Evolutionary conservation across 37 sponge, comb jelly and placozoan genomes (phyloP).

Genomic region (Petrosia ficiformis): DNA sequence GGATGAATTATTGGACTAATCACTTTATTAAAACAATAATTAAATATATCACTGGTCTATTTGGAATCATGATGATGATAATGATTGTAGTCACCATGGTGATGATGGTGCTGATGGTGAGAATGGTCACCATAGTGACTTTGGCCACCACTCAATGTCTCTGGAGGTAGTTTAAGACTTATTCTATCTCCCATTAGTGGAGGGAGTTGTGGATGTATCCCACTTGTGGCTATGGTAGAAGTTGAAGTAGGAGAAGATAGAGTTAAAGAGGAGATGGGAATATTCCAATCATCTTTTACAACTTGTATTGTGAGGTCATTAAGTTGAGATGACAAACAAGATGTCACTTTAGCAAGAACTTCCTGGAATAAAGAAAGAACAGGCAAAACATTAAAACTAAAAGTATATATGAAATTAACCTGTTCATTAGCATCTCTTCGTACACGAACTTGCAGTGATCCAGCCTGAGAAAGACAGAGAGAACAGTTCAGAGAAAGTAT

Average conservation of each 20-base stretch:
- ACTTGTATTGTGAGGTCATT: slow-evolving; percentile 88
- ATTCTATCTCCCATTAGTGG: too few species aligned
- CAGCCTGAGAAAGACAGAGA: slow-evolving; percentile 52
- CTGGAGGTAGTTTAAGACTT: too few species aligned
- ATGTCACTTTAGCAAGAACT: slow-evolving; percentile 74
- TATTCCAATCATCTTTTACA: slow-evolving; percentile 84
- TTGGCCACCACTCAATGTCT: too few species aligned
- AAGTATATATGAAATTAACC: slow-evolving; percentile 21
- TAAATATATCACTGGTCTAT: not conserved
- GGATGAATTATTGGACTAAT: slow-evolving; percentile 46
- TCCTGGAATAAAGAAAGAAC: slow-evolving; percentile 28
- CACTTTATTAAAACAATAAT: not conserved
- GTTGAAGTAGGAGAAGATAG: not conserved
- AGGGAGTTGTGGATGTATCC: too few species aligned
- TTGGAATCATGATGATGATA: not conserved
- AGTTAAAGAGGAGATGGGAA: slow-evolving; percentile 6
- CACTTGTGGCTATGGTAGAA: too few species aligned
- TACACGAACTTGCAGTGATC: slow-evolving; percentile 85
- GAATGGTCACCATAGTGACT: not conserved
- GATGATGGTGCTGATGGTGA: too few species aligned
- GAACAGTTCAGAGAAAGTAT: not conserved
- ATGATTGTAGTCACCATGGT: not conserved
- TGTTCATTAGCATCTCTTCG: slow-evolving; percentile 88
- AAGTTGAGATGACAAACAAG: slow-evolving; percentile 64
- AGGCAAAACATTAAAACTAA: not conserved